Evolutionary conservation across 2,797 vertebrate species (phyloP).

Genomic region (Eulemur albifrons): DNA sequence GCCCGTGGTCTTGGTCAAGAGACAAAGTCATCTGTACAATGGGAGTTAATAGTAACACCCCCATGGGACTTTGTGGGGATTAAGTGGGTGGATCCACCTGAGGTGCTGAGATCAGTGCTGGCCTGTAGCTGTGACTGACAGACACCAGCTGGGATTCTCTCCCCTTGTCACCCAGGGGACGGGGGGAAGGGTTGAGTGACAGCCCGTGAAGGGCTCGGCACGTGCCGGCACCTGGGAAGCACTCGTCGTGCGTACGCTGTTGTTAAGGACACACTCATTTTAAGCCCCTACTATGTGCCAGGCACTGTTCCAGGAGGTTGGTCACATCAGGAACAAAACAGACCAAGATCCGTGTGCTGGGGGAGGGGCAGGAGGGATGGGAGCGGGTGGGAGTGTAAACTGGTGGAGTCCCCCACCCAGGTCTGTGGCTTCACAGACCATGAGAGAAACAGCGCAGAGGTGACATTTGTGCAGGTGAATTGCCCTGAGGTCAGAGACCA

Average conservation of each 20-base stretch:
- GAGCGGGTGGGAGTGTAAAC: not conserved
- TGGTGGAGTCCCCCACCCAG: not conserved
- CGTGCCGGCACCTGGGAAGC: accelerated
- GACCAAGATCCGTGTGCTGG: not conserved
- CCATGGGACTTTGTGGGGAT: not conserved
- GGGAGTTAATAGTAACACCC: not conserved
- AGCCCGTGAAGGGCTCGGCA: accelerated
- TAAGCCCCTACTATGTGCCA: not conserved
- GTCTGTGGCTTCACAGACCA: not conserved
- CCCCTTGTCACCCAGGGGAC: accelerated
- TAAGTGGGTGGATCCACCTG: not conserved
- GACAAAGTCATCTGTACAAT: not conserved
- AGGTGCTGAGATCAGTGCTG: not conserved
- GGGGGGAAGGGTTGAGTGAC: not conserved
- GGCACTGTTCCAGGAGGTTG: not conserved
- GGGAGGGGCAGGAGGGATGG: not conserved
- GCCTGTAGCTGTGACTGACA: accelerated
- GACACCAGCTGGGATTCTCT: accelerated
- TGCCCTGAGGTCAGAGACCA: not conserved
- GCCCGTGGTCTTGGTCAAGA: not conserved
- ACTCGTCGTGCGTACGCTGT: accelerated
- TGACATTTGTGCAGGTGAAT: not conserved
- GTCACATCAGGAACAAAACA: not conserved
- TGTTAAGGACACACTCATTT: not conserved
- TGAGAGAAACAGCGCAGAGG: not conserved